These are phyloP conservation scores for Tetanocera ferruginea DNA, from an alignment of 2,888 invertebrate genomes.

Conservation along the genomic window DNA sequence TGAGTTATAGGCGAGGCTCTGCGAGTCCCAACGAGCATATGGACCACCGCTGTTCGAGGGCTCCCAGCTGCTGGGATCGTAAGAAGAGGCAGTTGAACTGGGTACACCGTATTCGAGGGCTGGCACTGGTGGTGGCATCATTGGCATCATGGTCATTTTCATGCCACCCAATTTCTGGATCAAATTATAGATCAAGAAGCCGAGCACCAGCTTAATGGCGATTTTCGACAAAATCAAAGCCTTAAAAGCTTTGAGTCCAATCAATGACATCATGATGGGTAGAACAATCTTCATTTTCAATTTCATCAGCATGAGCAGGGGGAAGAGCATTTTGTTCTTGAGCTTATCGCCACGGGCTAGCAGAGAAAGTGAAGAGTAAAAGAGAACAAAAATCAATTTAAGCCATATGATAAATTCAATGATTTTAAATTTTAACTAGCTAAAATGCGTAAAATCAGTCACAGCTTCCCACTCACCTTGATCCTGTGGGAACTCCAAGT, in stretches of 20 bases:
- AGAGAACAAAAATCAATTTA: background rate
- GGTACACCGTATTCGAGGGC: conserved; percentile 80
- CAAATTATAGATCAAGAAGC: conserved; percentile 84
- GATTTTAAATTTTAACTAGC: background rate
- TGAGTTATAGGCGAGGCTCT: conserved; percentile 79
- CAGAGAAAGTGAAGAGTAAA: conserved; percentile 40
- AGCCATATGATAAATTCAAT: background rate
- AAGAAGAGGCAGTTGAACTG: conserved; percentile 78
- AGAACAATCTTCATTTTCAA: conserved; percentile 86
- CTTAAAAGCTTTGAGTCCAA: conserved; percentile 86
- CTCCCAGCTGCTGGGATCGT: conserved; percentile 78
- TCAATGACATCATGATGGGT: conserved; percentile 84
- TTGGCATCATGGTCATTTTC: conserved; percentile 79
- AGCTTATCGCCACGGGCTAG: conserved; percentile 83
- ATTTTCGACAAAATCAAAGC: conserved; percentile 87
- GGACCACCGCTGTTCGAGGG: conserved; percentile 81
- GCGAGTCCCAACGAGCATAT: conserved; percentile 83
- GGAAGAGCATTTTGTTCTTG: conserved; percentile 87
- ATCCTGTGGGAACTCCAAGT: conserved; percentile 74
- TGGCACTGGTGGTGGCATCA: conserved; percentile 73
- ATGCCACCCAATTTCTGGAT: conserved; percentile 85
- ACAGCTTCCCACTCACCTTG: conserved; percentile 59
- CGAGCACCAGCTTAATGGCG: conserved; percentile 84
- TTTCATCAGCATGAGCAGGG: conserved; percentile 83
- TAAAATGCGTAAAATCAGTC: background rate